Conservation (phyloP, 2,113 vertebrate species). For the Nematolebias whitei region DNA sequence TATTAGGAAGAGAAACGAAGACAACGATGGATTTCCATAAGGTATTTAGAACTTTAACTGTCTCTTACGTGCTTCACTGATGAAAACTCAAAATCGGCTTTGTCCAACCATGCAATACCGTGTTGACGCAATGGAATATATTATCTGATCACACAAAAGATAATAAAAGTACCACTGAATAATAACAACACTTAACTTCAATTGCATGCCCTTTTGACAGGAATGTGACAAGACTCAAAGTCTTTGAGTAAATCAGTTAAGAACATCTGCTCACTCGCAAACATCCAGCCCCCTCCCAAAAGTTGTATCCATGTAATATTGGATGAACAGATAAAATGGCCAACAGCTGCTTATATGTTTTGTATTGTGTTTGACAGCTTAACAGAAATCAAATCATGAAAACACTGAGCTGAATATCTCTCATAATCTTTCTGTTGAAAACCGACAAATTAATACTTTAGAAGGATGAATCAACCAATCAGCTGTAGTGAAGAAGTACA, state of each 20-base stretch:
- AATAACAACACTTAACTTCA: slow-evolving; percentile 5
- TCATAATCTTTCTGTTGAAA: slow-evolving; percentile 5
- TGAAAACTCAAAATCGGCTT: slow-evolving; percentile 11
- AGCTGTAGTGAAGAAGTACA: background rate
- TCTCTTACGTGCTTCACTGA: slow-evolving; percentile 5
- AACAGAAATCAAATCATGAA: slow-evolving; percentile 9
- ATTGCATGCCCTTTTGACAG: slow-evolving; percentile 11
- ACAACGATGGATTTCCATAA: background rate
- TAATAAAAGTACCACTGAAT: background rate
- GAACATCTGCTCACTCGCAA: slow-evolving; percentile 42
- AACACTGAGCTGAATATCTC: slow-evolving; percentile 1
- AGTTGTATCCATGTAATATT: slow-evolving; percentile 30
- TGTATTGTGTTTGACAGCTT: slow-evolving; percentile 7
- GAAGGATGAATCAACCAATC: slow-evolving; percentile 7
- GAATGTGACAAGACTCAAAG: slow-evolving; percentile 30
- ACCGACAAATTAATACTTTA: background rate
- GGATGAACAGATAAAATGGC: slow-evolving; percentile 41
- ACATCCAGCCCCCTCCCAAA: background rate
- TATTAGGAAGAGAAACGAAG: slow-evolving; percentile 2
- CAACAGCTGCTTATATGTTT: slow-evolving; percentile 37
- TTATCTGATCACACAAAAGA: background rate
- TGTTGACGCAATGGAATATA: background rate
- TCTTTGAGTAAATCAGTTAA: slow-evolving; percentile 33
- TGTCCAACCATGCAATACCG: background rate
- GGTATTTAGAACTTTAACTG: background rate